Base-by-base conservation (phyloP, 2,888 invertebrate species). In the Bugula neritina region DNA sequence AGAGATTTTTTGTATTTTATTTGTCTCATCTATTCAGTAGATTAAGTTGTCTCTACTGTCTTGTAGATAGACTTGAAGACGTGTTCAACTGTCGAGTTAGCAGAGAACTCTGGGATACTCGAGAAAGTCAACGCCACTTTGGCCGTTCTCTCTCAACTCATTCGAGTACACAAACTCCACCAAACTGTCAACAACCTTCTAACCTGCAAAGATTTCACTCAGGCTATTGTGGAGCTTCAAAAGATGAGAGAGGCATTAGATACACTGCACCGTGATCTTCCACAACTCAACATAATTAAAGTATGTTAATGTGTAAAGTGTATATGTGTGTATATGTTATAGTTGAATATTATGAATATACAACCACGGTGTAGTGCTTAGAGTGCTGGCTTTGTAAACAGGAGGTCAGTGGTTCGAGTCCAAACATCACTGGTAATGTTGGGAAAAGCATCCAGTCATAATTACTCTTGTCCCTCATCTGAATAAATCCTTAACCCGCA, bases 71-170 rank as follows among this genome's bases (percentile, higher is more conserved):
- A 55, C 3, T 23, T 23, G 23, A 55, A 55, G 55, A 17, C 23
- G 23, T 17, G 31, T 3, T 3, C 21, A 27, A 2, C 63, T 17
- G 31, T 5, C 3, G 63, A 27, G 2, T 31, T 31, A 13, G 27
- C n/a, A 10, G 63, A 31, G 5, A 31, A 13, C 13, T 31, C 27
- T 2, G 63, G 10, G 5, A 31, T 31, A 27, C 63, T 63, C 5
- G 63, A 63, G 2, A 63, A 63, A n/a, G 63, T 63, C 25, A 63
- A 21, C 5, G 63, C 10, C 25, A 63, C 63, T 25, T 63, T 63
- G 31, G 1, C 13, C 31, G n/a, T 63, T 5, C 63, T 63, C 3
- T 27, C 27, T 27, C 13, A 13, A 31, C 63, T 63, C 10, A 21
- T 63, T 27, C 31, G 31, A 34, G 63, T 34, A 2, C 63, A 63